Percentiles rank a stretch among this genome's conserved stretches.
These are phyloP conservation scores for Odontophorus gujanensis DNA, from an alignment of 2,113 vertebrate species.

Conservation along the genomic window DNA sequence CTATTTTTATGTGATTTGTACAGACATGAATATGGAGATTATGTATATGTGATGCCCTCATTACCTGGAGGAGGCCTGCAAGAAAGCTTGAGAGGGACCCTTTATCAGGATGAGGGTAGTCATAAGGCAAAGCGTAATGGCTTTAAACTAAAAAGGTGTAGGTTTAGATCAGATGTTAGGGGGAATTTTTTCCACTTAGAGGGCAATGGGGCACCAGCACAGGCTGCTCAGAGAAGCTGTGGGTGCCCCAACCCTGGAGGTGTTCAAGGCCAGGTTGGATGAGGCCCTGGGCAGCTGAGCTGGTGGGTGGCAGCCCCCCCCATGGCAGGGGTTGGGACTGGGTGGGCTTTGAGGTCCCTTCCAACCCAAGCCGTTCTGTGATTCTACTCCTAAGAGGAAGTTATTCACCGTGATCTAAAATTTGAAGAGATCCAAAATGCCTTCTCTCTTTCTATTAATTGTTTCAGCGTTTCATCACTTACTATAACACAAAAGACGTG, in stretches of 20 bases:
- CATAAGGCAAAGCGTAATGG: not conserved
- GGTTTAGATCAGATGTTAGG: not conserved
- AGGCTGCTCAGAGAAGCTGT: not conserved
- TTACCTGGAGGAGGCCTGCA: not conserved
- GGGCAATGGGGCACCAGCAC: not conserved
- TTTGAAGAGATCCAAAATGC: not conserved
- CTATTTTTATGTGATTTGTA: not conserved
- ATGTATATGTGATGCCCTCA: not conserved
- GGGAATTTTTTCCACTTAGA: not conserved
- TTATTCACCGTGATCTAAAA: not conserved
- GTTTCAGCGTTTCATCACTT: not conserved
- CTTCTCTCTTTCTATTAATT: not conserved
- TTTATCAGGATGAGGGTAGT: not conserved
- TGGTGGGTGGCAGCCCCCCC: not conserved
- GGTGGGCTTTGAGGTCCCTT: not conserved
- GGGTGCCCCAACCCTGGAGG: not conserved
- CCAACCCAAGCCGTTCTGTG: not conserved
- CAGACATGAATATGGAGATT: not conserved
- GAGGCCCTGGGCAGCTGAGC: not conserved
- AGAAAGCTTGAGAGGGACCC: not conserved
- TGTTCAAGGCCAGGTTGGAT: not conserved
- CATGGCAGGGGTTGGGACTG: not conserved
- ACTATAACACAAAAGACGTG: fast-evolving
- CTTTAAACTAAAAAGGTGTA: not conserved
- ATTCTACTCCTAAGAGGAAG: not conserved